Conservation (phyloP, 2,888 invertebrate species). For the Machimus atricapillus region DNA sequence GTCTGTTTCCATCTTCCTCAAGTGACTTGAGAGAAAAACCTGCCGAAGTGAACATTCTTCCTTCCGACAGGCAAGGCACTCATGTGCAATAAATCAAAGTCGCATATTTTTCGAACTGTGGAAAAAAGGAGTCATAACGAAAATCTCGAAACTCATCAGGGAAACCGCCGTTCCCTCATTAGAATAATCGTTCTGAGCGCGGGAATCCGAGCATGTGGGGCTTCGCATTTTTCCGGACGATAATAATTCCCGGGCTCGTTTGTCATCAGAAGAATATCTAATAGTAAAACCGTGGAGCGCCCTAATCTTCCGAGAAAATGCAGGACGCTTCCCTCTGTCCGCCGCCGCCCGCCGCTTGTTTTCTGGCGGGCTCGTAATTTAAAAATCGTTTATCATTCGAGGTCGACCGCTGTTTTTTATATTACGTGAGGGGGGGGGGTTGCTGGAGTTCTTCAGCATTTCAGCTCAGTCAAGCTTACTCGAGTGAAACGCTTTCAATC, state of each 20-base stretch:
- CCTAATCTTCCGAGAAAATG: neutral
- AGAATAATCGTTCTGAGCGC: neutral
- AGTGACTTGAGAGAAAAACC: neutral
- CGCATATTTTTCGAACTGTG: neutral
- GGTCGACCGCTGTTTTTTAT: neutral
- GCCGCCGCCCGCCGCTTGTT: slow-evolving; percentile 20
- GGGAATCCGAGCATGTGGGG: neutral
- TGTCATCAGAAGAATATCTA: neutral
- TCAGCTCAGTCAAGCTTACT: neutral
- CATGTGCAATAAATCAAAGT: neutral
- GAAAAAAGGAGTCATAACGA: neutral
- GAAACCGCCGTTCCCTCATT: neutral
- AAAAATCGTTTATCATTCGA: slow-evolving; percentile 35
- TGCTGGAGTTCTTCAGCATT: neutral
- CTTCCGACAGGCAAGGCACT: neutral
- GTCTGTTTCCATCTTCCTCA: neutral
- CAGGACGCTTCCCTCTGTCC: neutral
- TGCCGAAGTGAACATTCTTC: neutral
- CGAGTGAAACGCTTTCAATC: neutral
- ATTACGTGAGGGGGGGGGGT: neutral
- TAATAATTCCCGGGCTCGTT: slow-evolving; percentile 16
- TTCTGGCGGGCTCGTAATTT: slow-evolving; percentile 26
- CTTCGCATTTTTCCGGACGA: neutral
- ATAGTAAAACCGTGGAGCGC: neutral
- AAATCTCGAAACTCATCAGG: neutral